These are phyloP conservation scores for Orthonevra nobilis DNA, from an alignment of 2,888 invertebrate species.

Conservation along the genomic window DNA sequence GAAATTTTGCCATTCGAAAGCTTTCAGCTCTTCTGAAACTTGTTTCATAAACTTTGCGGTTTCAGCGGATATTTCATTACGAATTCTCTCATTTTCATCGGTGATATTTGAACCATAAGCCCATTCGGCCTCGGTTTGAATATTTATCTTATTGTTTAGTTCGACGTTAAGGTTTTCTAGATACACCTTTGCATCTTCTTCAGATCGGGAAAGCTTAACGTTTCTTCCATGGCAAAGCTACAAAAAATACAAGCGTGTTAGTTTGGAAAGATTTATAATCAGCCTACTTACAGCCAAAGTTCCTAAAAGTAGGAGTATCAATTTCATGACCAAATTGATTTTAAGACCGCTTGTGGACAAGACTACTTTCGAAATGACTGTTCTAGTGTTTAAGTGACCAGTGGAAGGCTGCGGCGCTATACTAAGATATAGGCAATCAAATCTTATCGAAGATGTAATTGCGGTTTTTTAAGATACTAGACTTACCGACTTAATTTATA, in stretches of 20 bases:
- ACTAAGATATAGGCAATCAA: too few species aligned
- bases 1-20: slow-evolving; percentile 87
- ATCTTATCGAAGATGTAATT: too few species aligned
- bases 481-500: too few species aligned
- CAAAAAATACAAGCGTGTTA: not conserved
- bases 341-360: too few species aligned
- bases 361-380: too few species aligned
- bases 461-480: too few species aligned
- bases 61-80: slow-evolving; percentile 77
- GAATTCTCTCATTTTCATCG: slow-evolving; percentile 84
- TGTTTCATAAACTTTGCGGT: slow-evolving; percentile 79
- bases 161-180: slow-evolving; percentile 84
- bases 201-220: slow-evolving; percentile 74
- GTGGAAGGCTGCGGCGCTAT: too few species aligned
- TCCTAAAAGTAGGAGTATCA: slow-evolving; percentile 32
- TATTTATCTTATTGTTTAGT: slow-evolving; percentile 83
- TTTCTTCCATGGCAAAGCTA: slow-evolving; percentile 74
- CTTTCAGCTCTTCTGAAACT: slow-evolving; percentile 75
- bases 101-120: slow-evolving; percentile 89
- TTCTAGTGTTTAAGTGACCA: too few species aligned
- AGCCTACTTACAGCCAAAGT: slow-evolving; percentile 24
- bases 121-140: slow-evolving; percentile 85
- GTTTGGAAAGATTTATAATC: too few species aligned
- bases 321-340: too few species aligned
- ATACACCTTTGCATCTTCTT: slow-evolving; percentile 83